Evolutionary conservation across 1,140 invertebrate genomes (phyloP).

Genomic region (Drosophila subpulchrella): DNA sequence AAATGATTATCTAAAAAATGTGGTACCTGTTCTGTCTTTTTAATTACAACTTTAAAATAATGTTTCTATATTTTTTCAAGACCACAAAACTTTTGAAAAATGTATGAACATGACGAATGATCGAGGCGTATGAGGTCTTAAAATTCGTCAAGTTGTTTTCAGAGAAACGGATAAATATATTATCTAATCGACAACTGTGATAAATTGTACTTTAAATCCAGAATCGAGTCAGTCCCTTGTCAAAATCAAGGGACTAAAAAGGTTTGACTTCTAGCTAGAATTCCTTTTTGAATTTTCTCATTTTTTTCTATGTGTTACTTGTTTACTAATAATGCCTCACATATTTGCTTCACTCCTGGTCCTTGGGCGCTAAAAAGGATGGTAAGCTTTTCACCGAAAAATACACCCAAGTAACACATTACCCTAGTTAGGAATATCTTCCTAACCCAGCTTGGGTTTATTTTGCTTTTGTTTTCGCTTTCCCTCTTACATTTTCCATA

Average conservation of each 20-base stretch:
- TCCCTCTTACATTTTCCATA: conserved; percentile 25
- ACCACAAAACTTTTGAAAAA: conserved; percentile 38
- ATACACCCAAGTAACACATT: conserved; percentile 61
- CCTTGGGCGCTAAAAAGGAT: conserved; percentile 18
- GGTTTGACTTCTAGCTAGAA: conserved; percentile 28
- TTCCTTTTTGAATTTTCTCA: conserved; percentile 19
- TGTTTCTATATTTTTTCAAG: conserved; percentile 14
- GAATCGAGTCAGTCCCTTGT: conserved; percentile 50
- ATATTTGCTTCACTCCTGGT: conserved; percentile 60
- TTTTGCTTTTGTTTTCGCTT: conserved; percentile 31
- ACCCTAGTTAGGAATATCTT: conserved; percentile 65
- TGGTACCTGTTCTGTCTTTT: no score
- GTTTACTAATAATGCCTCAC: conserved; percentile 83
- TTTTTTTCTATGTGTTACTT: conserved; percentile 66
- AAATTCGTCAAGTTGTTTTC: conserved; percentile 33
- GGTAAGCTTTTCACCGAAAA: conserved; percentile 6
- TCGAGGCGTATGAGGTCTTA: conserved; percentile 35
- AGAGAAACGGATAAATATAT: conserved; percentile 12
- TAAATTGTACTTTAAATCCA: conserved; percentile 74
- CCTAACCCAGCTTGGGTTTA: conserved; percentile 3
- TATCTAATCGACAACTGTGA: conserved; percentile 79
- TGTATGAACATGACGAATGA: no score
- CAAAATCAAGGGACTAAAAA: conserved; percentile 55
- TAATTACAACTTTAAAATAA: no score
- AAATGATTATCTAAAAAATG: no score